Base-by-base conservation (phyloP, 2,888 invertebrate species). In the Erebia aethiops region DNA sequence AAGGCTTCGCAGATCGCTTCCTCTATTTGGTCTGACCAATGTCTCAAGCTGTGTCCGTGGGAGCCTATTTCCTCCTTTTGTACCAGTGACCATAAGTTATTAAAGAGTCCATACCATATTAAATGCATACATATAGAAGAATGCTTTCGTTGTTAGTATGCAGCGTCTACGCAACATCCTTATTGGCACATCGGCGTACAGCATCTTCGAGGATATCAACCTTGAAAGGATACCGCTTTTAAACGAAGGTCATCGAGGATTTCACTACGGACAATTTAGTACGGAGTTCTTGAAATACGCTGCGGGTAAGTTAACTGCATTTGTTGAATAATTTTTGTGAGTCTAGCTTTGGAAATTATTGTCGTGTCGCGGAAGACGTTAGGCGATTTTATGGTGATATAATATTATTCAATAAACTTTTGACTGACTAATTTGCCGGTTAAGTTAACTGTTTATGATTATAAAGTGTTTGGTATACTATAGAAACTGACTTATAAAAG, bases 211-310 rank as follows among this genome's bases (percentile, higher is more conserved):
- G 60, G 89, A 93, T 71, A 88, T 94, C 26, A 96, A 96, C 81
- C 87, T 95, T 71, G 96, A 96, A 78, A 91, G 95, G 21, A 83
- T 92, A 41, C 90, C 92, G 0, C 79, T 92, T 1, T 71, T 83
- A 58, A 84, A 80, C 1, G 88, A 90, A 18, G 83, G 82, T 0
- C 84, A 80, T 18, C 81, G 87, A 4, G 91, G 92, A 0, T 95
- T 95, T 72, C 94, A 94, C 13, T 95, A 94, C 75, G 94, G 95
- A 10, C 95, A 96, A 83, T 91, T 95, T 72, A 95, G 95, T 57
- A 89, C 95, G 1, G 95, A 95, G 76, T 96, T 95, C 82, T 84
- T 96, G 49, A 92, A 94, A 77, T 85, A 94, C 56, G 94, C 95
- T n/a, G 87, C 94, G n/a, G 92, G 92, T 92, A 35, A 81, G 82